phyloP scores from a whole-genome alignment of 2,888 invertebrate genomes.

The Apamea epomidion region DNA sequence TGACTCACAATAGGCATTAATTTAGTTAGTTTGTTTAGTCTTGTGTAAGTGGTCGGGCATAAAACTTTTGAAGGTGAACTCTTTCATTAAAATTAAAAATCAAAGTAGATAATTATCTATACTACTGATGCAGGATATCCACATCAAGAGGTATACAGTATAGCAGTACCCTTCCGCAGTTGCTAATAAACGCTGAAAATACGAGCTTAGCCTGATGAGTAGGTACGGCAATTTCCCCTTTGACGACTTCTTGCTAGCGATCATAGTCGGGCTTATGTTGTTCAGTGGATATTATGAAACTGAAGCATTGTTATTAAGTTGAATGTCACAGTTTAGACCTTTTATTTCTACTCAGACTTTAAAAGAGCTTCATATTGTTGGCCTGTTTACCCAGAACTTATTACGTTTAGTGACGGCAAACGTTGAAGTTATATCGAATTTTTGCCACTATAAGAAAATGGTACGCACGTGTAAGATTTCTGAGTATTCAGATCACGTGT shows the following conservation, averaged over 20 bases:
- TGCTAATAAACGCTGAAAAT: constrained; percentile 32
- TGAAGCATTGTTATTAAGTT: background rate
- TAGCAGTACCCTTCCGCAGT: background rate
- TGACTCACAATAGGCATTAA: background rate
- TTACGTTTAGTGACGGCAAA: background rate
- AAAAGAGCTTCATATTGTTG: background rate
- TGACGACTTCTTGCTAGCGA: background rate
- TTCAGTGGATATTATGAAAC: constrained; percentile 14
- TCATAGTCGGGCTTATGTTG: constrained; percentile 8
- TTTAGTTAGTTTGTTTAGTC: background rate
- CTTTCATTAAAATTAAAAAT: background rate
- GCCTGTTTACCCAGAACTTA: background rate
- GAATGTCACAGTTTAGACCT: background rate
- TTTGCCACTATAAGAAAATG: constrained; percentile 25
- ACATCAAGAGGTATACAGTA: background rate
- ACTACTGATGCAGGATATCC: background rate
- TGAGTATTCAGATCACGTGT: constrained; percentile 42
- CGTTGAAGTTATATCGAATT: constrained; percentile 1
- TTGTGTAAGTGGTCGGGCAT: background rate
- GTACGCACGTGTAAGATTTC: constrained; percentile 35
- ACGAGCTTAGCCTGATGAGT: background rate
- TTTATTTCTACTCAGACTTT: background rate
- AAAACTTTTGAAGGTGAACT: background rate
- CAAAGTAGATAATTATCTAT: background rate
- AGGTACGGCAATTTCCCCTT: constrained; percentile 14